Percentiles rank a stretch among this genome's conserved stretches.
Conservation (phyloP, 2,888 invertebrate genomes). For the Tetrapedia diversipes region DNA sequence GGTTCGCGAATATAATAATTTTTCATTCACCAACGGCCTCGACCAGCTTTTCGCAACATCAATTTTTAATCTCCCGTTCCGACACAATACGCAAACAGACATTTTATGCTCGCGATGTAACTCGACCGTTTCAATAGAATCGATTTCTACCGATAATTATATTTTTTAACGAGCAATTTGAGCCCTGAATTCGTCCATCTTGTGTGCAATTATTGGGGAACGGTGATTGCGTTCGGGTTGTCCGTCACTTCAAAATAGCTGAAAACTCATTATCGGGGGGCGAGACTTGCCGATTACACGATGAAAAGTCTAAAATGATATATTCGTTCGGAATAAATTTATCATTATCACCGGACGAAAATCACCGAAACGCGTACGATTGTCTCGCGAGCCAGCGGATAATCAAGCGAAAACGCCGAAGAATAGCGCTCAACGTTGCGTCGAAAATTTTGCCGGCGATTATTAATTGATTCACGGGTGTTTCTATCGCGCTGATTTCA, state of each 20-base stretch:
- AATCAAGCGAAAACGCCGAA: constrained; percentile 24
- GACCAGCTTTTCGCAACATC: neutral
- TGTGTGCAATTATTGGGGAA: constrained; percentile 56
- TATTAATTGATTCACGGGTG: constrained; percentile 44
- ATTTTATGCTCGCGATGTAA: constrained; percentile 1
- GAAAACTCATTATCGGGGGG: constrained; percentile 33
- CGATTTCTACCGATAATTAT: constrained; percentile 42
- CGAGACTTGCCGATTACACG: constrained; percentile 26
- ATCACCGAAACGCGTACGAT: constrained; percentile 26
- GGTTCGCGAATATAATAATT: neutral
- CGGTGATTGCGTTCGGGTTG: constrained; percentile 50
- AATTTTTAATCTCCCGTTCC: constrained; percentile 10
- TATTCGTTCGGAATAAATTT: constrained; percentile 26
- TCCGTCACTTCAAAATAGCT: constrained; percentile 46
- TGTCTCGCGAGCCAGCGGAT: constrained; percentile 1
- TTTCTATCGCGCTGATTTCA: constrained; percentile 20
- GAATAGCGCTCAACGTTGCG: constrained; percentile 6
- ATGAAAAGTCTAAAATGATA: constrained; percentile 41
- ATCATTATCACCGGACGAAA: constrained; percentile 27
- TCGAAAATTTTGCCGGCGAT: constrained; percentile 26
- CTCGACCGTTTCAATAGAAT: constrained; percentile 15
- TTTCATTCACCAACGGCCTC: neutral
- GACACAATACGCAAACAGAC: neutral
- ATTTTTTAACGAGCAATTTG: constrained; percentile 51
- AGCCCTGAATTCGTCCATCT: constrained; percentile 43